Base-by-base conservation (phyloP, 2,888 invertebrate species). In the Onthophagus sagittarius region DNA sequence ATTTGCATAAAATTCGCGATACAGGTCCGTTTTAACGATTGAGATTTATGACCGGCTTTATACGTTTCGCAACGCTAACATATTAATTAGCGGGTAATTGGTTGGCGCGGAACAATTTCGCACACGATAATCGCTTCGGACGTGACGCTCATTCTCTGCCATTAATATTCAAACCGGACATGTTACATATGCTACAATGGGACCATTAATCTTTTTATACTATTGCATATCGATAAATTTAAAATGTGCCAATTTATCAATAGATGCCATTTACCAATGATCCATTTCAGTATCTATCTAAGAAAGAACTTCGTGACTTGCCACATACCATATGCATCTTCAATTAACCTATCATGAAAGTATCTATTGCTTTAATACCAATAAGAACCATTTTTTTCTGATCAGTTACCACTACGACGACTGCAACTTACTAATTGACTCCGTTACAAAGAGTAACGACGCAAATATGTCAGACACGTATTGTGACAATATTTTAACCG, bases 81-180 rank as follows among this genome's bases (percentile, higher is more conserved):
- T 67, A 67, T 67, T 67, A 67, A 67, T 67, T 67, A 67, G 67
- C 32, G n/a, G 67, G 67, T 67, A 67, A 67, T 67, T 67, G 67
- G 31, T 32, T 23, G 32, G 32, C 67, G 67, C 15, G 32, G 23
- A 67, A 67, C 67, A 67, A 67, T 67, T 67, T 67, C 67, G 23
- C 67, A 32, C 31, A 31, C 32, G 67, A 31, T 67, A 67, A 67
- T 23, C 67, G 67, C 67, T 53, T 53, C 39, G 39, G 39, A 53
- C 39, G 39, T 53, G 39, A 53, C 39, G 39, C 39, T 53, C 39
- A 53, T 11, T 53, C 39, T 53, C 39, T 53, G 39, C 39, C 39
- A 53, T 53, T 53, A 53, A 53, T 53, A 53, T 53, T 53, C 39
- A 53, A 23, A 53, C 39, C 39, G 39, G 39, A 53, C 39, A 53